Evolutionary conservation across 2,113 vertebrate species (phyloP).

Genomic region (Willisornis vidua): DNA sequence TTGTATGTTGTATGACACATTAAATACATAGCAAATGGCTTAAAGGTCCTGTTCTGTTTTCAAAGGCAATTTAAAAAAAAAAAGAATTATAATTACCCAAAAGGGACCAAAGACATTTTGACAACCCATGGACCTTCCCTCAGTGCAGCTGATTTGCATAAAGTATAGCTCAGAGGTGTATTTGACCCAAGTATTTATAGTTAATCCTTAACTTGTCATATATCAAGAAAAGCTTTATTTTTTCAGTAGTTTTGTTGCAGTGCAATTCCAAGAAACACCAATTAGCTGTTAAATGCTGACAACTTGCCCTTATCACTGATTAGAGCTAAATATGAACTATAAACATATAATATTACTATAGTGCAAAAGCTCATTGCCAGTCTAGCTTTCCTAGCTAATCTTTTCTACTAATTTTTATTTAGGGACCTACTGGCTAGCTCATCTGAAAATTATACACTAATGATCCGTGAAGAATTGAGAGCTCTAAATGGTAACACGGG

Average conservation of each 20-base stretch:
- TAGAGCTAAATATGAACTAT: slow-evolving; percentile 37
- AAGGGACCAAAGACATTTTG: slow-evolving; percentile 6
- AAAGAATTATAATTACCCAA: not conserved
- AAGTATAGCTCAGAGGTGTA: not conserved
- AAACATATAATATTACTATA: slow-evolving; percentile 27
- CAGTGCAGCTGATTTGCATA: not conserved
- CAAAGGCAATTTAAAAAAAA: not conserved
- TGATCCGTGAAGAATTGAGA: not conserved
- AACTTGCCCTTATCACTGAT: slow-evolving; percentile 38
- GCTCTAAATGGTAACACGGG: not conserved
- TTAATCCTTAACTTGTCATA: slow-evolving; percentile 13
- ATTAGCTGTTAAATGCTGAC: slow-evolving; percentile 32
- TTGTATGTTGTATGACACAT: not conserved
- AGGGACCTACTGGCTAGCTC: slow-evolving; percentile 42
- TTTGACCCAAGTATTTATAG: not conserved
- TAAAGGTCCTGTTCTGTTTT: not conserved
- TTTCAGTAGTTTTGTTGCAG: not conserved
- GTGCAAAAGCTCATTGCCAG: slow-evolving; percentile 50
- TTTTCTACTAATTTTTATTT: slow-evolving; percentile 52
- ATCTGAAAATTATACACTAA: slow-evolving; percentile 30
- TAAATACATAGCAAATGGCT: not conserved
- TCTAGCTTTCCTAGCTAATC: slow-evolving; percentile 26
- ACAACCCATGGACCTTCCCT: not conserved
- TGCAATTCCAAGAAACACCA: slow-evolving; percentile 24
- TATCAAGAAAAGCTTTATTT: slow-evolving; percentile 16